Base-by-base conservation (phyloP, 2,113 vertebrate genomes). In the Myrmecophaga tridactyla region DNA sequence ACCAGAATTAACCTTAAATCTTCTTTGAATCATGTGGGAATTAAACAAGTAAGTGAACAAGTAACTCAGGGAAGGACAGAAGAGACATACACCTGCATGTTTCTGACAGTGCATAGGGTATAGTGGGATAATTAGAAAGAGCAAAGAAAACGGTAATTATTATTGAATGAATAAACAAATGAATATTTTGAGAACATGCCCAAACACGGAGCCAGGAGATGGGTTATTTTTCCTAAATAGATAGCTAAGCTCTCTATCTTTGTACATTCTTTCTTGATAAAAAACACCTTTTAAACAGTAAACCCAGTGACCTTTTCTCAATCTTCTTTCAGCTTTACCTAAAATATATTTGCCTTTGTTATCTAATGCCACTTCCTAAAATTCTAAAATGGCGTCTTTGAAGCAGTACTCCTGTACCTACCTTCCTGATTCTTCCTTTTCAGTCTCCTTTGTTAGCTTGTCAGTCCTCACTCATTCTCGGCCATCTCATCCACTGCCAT, bases 41-140 rank as follows among this genome's bases (percentile, higher is more conserved):
- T 70, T 76, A 82, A 90, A 82, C n/a, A 84, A 69, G 41, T 73
- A 89, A 89, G 72, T 86, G 56, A 93, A 75, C 15, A 72, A 63
- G 62, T 39, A 88, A 88, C 48, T 43, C 53, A 82, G 12, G 90
- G 31, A 87, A 25, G n/a, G 12, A 31, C 75, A 75, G 63, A 89
- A 90, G 20, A 65, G 18, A 63, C 48, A 34, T 34, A 60, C 2
- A 51, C 29, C 41, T 84, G 39, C 9, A 51, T 53, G 60, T 72
- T 92, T 62, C 53, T 92, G 53, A 92, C 53, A 27, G 76, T 58
- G 6, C 43, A 2, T 80, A 12, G 58, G 10, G 3, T 70, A 62
- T 36, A 29, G n/a, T 82, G 56, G 36, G 20, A 67, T 81, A 18
- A 95, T 72, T 39, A 72, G 77, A 76, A 75, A 60, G 65, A 89